A percentile compares a stretch with the other conserved stretches of the same genome.
Conservation (phyloP, 2,797 vertebrate species). For the Hippocampus kuda region DNA sequence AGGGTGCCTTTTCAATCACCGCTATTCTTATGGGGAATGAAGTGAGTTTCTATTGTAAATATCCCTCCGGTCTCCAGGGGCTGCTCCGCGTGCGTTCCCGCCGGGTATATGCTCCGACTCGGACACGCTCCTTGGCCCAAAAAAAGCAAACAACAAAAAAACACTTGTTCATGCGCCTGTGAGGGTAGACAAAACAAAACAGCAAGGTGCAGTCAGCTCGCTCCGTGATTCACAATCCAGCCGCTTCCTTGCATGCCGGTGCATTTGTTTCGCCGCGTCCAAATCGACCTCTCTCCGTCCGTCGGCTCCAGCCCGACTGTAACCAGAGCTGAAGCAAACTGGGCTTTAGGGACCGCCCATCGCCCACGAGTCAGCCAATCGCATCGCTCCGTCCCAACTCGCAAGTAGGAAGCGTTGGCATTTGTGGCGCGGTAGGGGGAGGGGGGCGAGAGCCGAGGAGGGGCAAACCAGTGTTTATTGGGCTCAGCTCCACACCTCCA, state of each 20-base stretch:
- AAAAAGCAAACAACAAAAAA: constrained; percentile 4
- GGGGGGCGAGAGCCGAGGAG: background rate
- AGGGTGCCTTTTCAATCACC: constrained; percentile 48
- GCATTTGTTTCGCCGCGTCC: constrained; percentile 4
- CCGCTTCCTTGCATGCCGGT: constrained; percentile 30
- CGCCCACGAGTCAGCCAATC: constrained; percentile 54
- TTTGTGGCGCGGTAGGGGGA: constrained; percentile 33
- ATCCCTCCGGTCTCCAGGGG: constrained; percentile 45
- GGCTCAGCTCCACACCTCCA: constrained; percentile 30
- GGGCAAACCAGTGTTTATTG: constrained; percentile 30
- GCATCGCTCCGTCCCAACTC: constrained; percentile 50
- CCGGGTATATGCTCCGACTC: constrained; percentile 42
- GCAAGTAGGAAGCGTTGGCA: constrained; percentile 55
- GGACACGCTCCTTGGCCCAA: constrained; percentile 37
- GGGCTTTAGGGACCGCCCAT: constrained; percentile 44
- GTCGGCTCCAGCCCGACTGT: constrained; percentile 54
- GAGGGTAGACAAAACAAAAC: background rate
- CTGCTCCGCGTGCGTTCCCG: constrained; percentile 41
- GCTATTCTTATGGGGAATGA: constrained; percentile 33
- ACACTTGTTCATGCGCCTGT: background rate
- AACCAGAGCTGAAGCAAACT: constrained; percentile 54
- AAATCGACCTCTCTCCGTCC: constrained; percentile 9
- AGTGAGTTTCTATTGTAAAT: constrained; percentile 54
- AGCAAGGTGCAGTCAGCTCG: constrained; percentile 9
- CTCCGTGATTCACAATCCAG: background rate